Percentiles rank a stretch among this genome's conserved stretches.
Evolutionary conservation across 2,888 invertebrate genomes (phyloP).

Genomic region (Chrysina gloriosa): DNA sequence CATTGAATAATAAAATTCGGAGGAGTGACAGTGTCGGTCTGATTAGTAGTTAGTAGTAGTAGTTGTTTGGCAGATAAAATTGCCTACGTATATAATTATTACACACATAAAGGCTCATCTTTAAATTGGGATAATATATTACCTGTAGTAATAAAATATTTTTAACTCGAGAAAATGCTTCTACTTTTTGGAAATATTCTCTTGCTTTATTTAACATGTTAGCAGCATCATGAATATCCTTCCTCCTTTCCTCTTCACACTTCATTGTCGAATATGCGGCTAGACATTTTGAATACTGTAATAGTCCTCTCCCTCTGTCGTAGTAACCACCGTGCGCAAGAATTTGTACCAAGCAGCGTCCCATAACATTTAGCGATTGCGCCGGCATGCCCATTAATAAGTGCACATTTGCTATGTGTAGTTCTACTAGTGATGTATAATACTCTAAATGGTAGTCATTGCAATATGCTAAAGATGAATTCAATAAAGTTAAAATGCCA

Average conservation of each 20-base stretch:
- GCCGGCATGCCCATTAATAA: constrained; percentile 80
- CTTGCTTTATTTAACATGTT: constrained; percentile 76
- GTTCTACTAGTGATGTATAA: constrained; percentile 78
- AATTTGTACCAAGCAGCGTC: constrained; percentile 71
- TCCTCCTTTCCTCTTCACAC: constrained; percentile 65
- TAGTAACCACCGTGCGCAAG: constrained; percentile 85
- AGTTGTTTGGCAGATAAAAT: no score
- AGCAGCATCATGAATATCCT: constrained; percentile 69
- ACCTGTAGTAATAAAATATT: constrained; percentile 80
- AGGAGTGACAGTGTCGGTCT: no score
- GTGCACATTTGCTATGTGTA: constrained; percentile 84
- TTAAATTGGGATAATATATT: constrained; percentile 49
- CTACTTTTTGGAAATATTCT: constrained; percentile 77
- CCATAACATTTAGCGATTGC: constrained; percentile 79
- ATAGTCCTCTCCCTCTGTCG: constrained; percentile 81
- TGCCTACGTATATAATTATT: not conserved
- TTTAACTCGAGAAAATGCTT: constrained; percentile 80
- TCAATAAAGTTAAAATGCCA: constrained; percentile 70
- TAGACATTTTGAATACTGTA: constrained; percentile 83
- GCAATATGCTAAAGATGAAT: constrained; percentile 80
- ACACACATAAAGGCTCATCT: not conserved
- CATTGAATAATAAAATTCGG: no score
- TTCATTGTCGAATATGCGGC: constrained; percentile 72
- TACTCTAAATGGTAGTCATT: constrained; percentile 82
- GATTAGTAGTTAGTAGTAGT: no score